Evolutionary conservation across 1,140 invertebrate genomes (phyloP), one percentile per base, ranked within the genome.

Genomic region (Dreissena rostriformis): DNA sequence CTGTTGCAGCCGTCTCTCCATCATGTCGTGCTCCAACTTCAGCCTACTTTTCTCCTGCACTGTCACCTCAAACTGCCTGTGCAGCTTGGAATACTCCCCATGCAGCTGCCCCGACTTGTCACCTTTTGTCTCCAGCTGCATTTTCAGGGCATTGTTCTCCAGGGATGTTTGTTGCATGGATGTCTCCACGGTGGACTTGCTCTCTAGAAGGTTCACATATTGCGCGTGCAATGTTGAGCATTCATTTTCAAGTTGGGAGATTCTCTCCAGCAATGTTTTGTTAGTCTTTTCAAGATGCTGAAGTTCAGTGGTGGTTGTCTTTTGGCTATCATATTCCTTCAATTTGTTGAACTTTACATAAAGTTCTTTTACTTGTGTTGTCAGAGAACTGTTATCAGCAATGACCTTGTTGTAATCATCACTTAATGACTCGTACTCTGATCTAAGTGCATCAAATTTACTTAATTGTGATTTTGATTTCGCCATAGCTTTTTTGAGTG

Each of bases 1-100:
- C 87, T 97, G 96, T 92, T 98, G 97, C 28, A 98, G 94, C 95
- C 97, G 97, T 89, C 97, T 97, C 11, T 97, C 90, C 0, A 97
- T 96, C 77, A 97, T 94, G 92, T 98, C 97, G 65, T 98, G 93
- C 91, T 98, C 97, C 5, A 86, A 90, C 22, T 93, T 86, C 24
- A 93, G 77, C 19, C 88, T 71, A 65, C 86, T 88, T 74, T 96
- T 93, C 88, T 91, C 87, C 49, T 90, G 87, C 78, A 92, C 84
- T 2, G 89, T 88, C 61, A 74, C 55, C 24, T 77, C 77, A 71
- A 91, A 91, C 86, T 92, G 91, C 24, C 86, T 77, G 78, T 91
- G 90, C 24, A 92, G 82, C 28, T 85, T 88, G 14, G 88, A 84
- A 70, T 91, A 90, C 39, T 92, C 91, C 14, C 51, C 85, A 53